Base-by-base conservation (phyloP, 2,797 vertebrate genomes). In the Myoxocephalus aenaeus region DNA sequence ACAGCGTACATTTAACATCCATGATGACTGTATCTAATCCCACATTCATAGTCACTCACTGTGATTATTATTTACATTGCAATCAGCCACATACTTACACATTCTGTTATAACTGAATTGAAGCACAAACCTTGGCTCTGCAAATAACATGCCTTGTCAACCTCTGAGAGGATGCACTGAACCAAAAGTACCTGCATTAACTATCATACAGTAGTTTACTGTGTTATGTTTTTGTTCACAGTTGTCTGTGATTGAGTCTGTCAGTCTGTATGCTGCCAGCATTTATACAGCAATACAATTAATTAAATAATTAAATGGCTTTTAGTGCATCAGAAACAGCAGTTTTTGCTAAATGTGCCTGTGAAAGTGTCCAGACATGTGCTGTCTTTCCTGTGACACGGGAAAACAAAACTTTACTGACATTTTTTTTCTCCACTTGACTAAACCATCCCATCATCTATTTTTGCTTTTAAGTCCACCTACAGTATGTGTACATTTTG, bases 51-150 rank as follows among this genome's bases (percentile, higher is more conserved):
- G 34, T 50, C 70, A 64, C 15, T 69, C 72, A 58, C 59, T 70
- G 61, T 75, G 64, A 32, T 2, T 25, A 62, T 53, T 64, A 15
- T 17, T 66, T 32, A 7, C 73, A 68, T 75, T 77, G 66, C 27
- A 75, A 20, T 75, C 71, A 79, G 63, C 58, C 57, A 70, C 58
- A 70, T 70, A 73, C 53, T 61, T 48, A 77, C 22, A 79, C 78
- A 65, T 71, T 46, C 67, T 70, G 53, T 77, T 76, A 64, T 75
- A 36, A 86, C 34, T 75, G 62, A 84, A 83, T 64, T 81, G 50
- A 92, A 90, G 90, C 89, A 90, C 92, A 93, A 89, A 80, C 75
- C 83, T 67, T 90, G 86, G 77, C 78, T 90, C 77, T 79, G 82
- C 66, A 75, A 85, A 84, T 73, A 85, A 89, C 76, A 80, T 65